Conservation (phyloP, 1,140 invertebrate species). For the Aradophagus sp. region DNA sequence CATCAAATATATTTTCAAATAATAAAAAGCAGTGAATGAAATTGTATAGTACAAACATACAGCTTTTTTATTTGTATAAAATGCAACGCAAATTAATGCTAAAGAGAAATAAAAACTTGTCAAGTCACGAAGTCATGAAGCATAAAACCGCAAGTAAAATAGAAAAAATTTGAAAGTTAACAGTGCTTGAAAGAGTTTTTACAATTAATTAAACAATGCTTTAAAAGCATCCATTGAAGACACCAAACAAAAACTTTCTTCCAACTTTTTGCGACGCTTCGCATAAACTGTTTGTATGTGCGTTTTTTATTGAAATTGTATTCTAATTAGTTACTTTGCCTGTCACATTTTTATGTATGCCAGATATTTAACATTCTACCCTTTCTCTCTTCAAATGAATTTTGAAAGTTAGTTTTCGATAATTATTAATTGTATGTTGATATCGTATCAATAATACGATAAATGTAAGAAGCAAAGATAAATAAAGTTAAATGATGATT, state of each 20-base stretch:
- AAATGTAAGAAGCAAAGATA: too few relatives aligned
- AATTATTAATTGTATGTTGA: too few relatives aligned
- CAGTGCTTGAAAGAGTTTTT: constrained; percentile 41
- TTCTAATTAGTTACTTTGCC: constrained; percentile 14
- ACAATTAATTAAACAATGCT: constrained; percentile 38
- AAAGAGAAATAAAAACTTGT: constrained; percentile 36
- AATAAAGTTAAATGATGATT: too few relatives aligned
- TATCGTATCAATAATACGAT: too few relatives aligned
- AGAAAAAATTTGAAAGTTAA: constrained; percentile 38
- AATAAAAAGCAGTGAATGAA: too few relatives aligned
- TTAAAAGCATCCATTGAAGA: constrained; percentile 21
- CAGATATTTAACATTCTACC: too few relatives aligned
- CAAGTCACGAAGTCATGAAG: constrained; percentile 31
- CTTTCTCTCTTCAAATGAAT: too few relatives aligned
- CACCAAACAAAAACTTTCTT: constrained; percentile 24
- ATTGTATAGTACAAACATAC: too few relatives aligned
- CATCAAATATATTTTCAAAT: too few relatives aligned
- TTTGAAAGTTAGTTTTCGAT: too few relatives aligned
- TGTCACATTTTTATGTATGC: too few relatives aligned
- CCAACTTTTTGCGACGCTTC: constrained; percentile 7
- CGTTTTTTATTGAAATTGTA: constrained; percentile 31
- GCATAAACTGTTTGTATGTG: constrained; percentile 13
- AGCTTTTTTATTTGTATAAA: constrained; percentile 27
- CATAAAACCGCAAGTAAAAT: constrained; percentile 21
- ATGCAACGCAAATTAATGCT: constrained; percentile 21